phyloP scores from a whole-genome alignment of 2,888 invertebrate genomes.

The Lepeophtheirus nordmannii region DNA sequence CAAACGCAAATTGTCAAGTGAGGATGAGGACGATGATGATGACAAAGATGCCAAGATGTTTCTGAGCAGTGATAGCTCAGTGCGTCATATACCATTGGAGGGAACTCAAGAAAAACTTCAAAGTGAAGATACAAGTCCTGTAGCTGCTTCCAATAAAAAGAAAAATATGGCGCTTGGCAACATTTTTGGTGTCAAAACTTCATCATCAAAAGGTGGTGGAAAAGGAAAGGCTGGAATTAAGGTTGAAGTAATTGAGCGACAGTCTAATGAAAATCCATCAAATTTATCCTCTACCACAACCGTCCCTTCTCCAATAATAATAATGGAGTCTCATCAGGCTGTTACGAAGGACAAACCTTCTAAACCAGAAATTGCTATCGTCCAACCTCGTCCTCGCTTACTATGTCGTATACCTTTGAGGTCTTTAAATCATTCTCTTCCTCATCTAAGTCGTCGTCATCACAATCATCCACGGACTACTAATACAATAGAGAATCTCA shows the following conservation, averaged over 20 bases:
- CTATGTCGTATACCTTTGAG: not conserved
- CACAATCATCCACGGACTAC: conserved; percentile 4
- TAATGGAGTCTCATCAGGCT: no score
- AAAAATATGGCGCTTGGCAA: not conserved
- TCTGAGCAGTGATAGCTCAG: not conserved
- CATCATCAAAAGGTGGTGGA: not conserved
- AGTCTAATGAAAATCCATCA: not conserved
- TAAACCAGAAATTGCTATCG: no score
- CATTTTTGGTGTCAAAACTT: not conserved
- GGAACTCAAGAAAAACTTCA: not conserved
- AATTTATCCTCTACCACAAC: not conserved
- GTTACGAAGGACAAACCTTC: not conserved
- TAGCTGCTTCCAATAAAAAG: not conserved
- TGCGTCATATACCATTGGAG: not conserved
- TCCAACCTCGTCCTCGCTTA: not conserved
- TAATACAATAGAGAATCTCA: not conserved
- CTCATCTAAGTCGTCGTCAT: not conserved
- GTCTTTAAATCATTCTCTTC: not conserved
- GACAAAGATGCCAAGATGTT: not conserved
- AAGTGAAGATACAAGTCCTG: not conserved
- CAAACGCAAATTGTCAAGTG: not conserved
- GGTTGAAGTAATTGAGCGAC: conserved; percentile 14
- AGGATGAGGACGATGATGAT: not conserved
- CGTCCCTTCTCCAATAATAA: not conserved
- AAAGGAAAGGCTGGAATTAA: conserved; percentile 15